Conservation (phyloP, 2,797 vertebrate genomes). For the Eurystomus glaucurus region DNA sequence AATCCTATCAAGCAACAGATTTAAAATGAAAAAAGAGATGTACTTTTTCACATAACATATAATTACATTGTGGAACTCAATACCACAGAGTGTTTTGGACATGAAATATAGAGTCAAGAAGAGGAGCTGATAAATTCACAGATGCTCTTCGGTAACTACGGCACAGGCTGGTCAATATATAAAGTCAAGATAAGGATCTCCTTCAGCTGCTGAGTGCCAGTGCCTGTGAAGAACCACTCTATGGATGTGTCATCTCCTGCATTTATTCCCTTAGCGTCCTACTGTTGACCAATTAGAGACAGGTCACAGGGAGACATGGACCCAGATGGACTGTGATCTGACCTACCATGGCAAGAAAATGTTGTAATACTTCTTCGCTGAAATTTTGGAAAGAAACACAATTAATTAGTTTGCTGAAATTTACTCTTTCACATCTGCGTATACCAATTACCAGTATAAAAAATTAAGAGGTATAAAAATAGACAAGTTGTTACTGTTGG, state of each 20-base stretch:
- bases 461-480: neutral
- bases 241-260: neutral
- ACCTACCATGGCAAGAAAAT: neutral
- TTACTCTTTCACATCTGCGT: neutral
- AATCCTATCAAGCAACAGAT: neutral
- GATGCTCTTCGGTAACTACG: neutral
- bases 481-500: neutral
- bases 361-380: accelerated
- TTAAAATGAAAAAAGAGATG: neutral
- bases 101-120: neutral
- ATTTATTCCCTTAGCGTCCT: neutral
- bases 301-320: accelerated
- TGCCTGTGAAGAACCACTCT: neutral
- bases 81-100: neutral
- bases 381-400: neutral
- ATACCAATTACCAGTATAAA: neutral
- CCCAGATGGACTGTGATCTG: neutral
- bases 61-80: neutral
- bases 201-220: neutral
- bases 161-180: accelerated
- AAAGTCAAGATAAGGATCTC: neutral
- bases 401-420: neutral
- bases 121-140: neutral
- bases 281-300: neutral
- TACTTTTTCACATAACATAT: neutral